Percentiles rank a stretch among this genome's conserved stretches.
phyloP scores from a whole-genome alignment of 2,888 invertebrate genomes.

The Euproctis similis region DNA sequence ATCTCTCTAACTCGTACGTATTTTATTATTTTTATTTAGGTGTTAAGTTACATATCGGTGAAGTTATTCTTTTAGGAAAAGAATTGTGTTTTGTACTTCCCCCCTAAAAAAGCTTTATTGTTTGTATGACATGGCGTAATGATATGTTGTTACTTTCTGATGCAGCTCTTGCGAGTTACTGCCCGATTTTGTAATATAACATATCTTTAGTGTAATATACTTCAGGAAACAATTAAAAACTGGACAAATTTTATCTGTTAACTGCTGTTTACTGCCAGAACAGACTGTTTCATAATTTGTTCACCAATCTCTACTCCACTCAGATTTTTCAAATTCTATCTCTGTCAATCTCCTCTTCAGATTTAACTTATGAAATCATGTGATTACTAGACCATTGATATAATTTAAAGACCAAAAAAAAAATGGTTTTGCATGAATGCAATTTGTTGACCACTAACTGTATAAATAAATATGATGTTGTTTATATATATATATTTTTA shows the following conservation, averaged over 20 bases:
- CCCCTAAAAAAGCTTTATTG: constrained; percentile 47
- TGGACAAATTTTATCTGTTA: constrained; percentile 13
- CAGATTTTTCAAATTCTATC: constrained; percentile 20
- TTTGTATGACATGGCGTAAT: constrained; percentile 21
- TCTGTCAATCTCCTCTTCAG: constrained; percentile 29
- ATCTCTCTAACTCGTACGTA: no score
- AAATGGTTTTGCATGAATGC: constrained; percentile 46
- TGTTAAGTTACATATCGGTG: constrained; percentile 36
- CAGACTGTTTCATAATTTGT: constrained; percentile 22
- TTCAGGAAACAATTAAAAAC: constrained; percentile 21
- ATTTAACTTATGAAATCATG: constrained; percentile 39
- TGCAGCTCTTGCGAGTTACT: no score
- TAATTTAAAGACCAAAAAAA: constrained; percentile 54
- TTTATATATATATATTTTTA: constrained; percentile 22
- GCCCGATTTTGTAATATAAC: no score
- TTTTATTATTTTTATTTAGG: constrained; percentile 37
- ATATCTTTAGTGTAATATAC: constrained; percentile 25
- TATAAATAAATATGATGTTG: constrained; percentile 36
- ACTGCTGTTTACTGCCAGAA: no score
- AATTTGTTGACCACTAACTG: constrained; percentile 52
- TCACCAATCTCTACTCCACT: constrained; percentile 24
- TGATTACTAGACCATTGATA: constrained; percentile 71
- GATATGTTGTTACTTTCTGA: no score
- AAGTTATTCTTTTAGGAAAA: constrained; percentile 73
- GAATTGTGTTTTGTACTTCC: constrained; percentile 62